These are phyloP conservation scores for Uloborus diversus DNA, from an alignment of 1,140 invertebrate species.

Conservation along the genomic window DNA sequence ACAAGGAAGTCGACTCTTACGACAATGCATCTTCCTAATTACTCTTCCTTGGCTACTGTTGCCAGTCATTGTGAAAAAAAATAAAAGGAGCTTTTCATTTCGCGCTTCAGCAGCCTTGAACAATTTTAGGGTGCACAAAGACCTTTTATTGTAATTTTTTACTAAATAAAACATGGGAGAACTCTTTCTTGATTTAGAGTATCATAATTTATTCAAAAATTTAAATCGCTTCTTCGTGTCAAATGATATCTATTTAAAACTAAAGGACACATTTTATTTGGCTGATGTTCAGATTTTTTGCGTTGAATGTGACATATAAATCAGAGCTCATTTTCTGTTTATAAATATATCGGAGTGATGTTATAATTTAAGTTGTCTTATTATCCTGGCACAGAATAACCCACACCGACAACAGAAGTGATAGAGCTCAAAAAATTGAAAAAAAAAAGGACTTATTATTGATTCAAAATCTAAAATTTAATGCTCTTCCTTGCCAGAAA, in stretches of 20 bases:
- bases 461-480: too few species aligned
- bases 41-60: not conserved
- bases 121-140: too few species aligned
- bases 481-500: too few species aligned
- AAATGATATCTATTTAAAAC: not conserved
- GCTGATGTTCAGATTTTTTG: not conserved
- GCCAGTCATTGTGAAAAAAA: not conserved
- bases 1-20: not conserved
- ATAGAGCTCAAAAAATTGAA: not conserved
- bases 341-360: constrained; percentile 6
- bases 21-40: constrained; percentile 15
- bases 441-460: not conserved
- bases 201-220: too few species aligned
- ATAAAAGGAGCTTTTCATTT: not conserved
- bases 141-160: too few species aligned
- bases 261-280: not conserved
- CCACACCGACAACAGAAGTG: too few species aligned
- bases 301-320: not conserved
- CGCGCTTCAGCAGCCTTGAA: not conserved
- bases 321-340: not conserved
- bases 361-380: too few species aligned
- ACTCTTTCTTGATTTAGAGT: too few species aligned
- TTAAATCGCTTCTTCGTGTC: not conserved
- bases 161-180: too few species aligned
- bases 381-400: too few species aligned